These are phyloP conservation scores for Pissodes strobi DNA, from an alignment of 1,140 invertebrate species.

Conservation along the genomic window DNA sequence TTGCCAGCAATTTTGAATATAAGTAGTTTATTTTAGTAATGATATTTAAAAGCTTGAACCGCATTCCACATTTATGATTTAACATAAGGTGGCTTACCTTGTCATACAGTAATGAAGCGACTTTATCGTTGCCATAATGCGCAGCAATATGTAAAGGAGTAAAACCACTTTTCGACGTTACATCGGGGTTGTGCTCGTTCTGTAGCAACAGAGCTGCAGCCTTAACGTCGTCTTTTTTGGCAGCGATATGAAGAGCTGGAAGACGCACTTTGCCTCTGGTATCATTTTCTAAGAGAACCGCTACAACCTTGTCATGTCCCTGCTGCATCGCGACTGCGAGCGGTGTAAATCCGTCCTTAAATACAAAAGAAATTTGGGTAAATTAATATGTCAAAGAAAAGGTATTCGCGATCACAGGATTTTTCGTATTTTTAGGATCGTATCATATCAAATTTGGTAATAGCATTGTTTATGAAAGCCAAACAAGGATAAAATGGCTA, in stretches of 20 bases:
- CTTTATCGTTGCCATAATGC: conserved; percentile 97
- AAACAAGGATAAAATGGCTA: no score
- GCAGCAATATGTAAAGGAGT: conserved; percentile 97
- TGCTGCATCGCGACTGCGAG: conserved; percentile 98
- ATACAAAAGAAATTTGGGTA: not conserved
- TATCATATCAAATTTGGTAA: no score
- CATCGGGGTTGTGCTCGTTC: conserved; percentile 94
- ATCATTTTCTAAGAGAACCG: conserved; percentile 93
- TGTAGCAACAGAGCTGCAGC: conserved; percentile 88
- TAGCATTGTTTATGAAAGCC: no score
- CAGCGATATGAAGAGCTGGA: conserved; percentile 95
- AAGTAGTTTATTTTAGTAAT: no score
- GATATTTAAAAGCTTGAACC: no score
- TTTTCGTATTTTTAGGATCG: no score
- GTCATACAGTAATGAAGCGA: conserved; percentile 87
- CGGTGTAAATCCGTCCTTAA: conserved; percentile 95
- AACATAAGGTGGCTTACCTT: conserved; percentile 57
- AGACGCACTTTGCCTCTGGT: conserved; percentile 88
- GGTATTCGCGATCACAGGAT: no score
- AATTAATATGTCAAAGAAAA: no score
- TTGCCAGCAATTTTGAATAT: no score
- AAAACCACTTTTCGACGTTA: conserved; percentile 96
- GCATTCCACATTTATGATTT: no score
- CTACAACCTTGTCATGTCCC: conserved; percentile 97
- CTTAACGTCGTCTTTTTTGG: conserved; percentile 98